Conservation (phyloP, 2,113 vertebrate genomes). For the Octodon degus region DNA sequence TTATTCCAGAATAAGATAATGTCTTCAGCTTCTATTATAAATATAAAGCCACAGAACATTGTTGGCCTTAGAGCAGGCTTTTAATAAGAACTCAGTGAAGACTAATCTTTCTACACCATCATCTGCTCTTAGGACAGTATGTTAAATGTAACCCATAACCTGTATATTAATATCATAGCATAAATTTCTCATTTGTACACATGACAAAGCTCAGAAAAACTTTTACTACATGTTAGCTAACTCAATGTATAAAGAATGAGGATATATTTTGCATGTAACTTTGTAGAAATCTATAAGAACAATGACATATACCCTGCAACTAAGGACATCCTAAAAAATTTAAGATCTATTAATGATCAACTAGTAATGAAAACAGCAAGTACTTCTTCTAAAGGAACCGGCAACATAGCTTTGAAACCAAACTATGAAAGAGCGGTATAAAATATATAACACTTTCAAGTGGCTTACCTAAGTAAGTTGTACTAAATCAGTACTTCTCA, state of each 20-base stretch:
- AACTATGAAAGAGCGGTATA: constrained; percentile 40
- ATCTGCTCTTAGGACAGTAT: not conserved
- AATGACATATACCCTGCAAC: constrained; percentile 25
- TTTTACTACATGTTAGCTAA: constrained; percentile 53
- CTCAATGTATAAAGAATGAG: constrained; percentile 17
- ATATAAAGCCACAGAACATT: not conserved
- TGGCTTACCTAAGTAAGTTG: constrained; percentile 31
- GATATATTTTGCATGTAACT: constrained; percentile 16
- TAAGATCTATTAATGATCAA: constrained; percentile 47
- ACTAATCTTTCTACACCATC: constrained; percentile 16
- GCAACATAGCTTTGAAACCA: constrained; percentile 23
- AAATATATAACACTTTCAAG: constrained; percentile 29
- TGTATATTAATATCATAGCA: constrained; percentile 36
- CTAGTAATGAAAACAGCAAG: constrained; percentile 44
- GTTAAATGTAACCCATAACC: constrained; percentile 16
- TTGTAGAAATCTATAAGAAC: constrained; percentile 52
- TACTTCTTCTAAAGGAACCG: constrained; percentile 37
- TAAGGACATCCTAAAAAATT: constrained; percentile 46
- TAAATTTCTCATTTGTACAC: constrained; percentile 57
- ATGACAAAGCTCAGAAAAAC: constrained; percentile 37
- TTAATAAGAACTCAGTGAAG: not conserved
- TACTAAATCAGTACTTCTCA: constrained; percentile 49
- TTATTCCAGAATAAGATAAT: not conserved
- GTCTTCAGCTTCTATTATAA: not conserved
- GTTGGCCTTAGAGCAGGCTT: not conserved